Percentiles rank a stretch among this genome's conserved stretches.
phyloP scores from a whole-genome alignment of 1,140 invertebrate genomes.

The Ostrea edulis region DNA sequence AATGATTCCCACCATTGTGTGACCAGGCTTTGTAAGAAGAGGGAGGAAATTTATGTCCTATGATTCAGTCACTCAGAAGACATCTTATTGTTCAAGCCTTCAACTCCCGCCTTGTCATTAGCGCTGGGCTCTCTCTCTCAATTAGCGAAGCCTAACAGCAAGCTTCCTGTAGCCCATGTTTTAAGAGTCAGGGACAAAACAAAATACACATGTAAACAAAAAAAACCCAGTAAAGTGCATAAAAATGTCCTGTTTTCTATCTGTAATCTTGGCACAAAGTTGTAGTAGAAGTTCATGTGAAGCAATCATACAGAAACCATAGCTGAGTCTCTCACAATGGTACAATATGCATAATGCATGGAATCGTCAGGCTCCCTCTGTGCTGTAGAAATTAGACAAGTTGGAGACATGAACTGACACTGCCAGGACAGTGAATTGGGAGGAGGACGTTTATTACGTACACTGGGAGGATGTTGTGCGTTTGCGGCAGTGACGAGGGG shows the following conservation, averaged over 20 bases:
- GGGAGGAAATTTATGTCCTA: background rate
- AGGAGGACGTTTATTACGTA: background rate
- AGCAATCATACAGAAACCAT: background rate
- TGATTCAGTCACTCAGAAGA: constrained; percentile 32
- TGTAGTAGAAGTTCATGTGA: background rate
- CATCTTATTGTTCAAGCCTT: background rate
- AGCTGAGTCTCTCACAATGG: background rate
- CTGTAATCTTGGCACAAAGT: constrained; percentile 8
- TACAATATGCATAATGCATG: constrained; percentile 14
- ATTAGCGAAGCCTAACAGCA: background rate
- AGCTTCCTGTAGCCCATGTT: background rate
- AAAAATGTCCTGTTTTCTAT: background rate
- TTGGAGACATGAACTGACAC: background rate
- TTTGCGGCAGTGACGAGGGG: background rate
- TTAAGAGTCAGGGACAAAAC: background rate
- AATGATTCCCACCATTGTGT: background rate
- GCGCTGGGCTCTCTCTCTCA: background rate
- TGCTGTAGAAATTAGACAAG: constrained; percentile 5
- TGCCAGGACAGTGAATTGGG: background rate
- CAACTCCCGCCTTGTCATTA: background rate
- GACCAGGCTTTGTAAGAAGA: background rate
- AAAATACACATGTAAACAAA: constrained; percentile 23
- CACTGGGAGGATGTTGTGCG: background rate
- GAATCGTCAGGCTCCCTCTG: background rate
- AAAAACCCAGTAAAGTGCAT: background rate